phyloP scores from a whole-genome alignment of 2,888 invertebrate genomes.

The Torymus auratus region DNA sequence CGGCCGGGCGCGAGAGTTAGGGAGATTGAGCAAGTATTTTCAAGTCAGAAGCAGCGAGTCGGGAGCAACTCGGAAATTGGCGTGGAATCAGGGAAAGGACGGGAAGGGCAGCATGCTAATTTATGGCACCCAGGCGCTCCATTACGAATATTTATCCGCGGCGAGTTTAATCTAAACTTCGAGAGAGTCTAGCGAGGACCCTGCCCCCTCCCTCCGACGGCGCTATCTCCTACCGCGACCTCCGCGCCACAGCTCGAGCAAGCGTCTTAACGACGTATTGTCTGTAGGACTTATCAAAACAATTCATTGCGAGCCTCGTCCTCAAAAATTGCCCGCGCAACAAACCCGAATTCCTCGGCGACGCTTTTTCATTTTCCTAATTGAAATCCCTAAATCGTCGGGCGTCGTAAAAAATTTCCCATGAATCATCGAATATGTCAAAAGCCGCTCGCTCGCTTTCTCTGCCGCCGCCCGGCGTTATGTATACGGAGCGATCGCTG shows the following conservation, averaged over 20 bases:
- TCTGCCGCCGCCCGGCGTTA: conserved; percentile 42
- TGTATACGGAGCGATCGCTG: conserved; percentile 54
- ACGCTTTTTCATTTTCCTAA: conserved; percentile 36
- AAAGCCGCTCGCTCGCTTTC: background rate
- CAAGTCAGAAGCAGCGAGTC: conserved; percentile 53
- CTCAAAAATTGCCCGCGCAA: conserved; percentile 26
- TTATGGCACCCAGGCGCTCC: conserved; percentile 77
- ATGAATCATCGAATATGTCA: conserved; percentile 54
- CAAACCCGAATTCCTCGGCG: too few species aligned
- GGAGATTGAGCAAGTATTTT: conserved; percentile 58
- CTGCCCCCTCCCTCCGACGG: conserved; percentile 53
- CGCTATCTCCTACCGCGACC: conserved; percentile 33
- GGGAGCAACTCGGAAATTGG: conserved; percentile 63
- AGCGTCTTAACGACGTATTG: conserved; percentile 76
- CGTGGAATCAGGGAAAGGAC: conserved; percentile 65
- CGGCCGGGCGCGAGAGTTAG: conserved; percentile 32
- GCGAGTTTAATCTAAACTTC: conserved; percentile 77
- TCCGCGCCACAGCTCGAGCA: conserved; percentile 3
- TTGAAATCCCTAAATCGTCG: conserved; percentile 31
- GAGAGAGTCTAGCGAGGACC: conserved; percentile 69
- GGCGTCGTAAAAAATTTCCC: conserved; percentile 53
- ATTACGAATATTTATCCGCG: conserved; percentile 77
- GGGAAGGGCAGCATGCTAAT: conserved; percentile 75
- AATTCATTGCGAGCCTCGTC: conserved; percentile 70
- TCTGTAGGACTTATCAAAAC: conserved; percentile 75